These are phyloP conservation scores for Psettodes erumei DNA, from an alignment of 2,113 vertebrate genomes.

Conservation along the genomic window DNA sequence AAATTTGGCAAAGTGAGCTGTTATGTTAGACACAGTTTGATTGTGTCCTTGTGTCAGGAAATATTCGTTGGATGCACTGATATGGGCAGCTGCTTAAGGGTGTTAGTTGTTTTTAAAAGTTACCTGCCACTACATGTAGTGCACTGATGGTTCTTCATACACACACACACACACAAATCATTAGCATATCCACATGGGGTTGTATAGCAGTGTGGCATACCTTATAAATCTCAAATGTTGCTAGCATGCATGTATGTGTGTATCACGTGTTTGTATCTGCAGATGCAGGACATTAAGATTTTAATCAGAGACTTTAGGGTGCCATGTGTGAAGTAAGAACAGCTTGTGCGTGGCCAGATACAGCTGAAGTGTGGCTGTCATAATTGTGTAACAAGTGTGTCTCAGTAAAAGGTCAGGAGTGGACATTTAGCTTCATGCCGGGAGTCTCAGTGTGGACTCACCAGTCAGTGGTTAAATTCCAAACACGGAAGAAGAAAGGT, in stretches of 20 bases:
- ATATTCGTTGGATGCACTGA: conserved; percentile 43
- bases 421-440: conserved; percentile 36
- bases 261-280: conserved; percentile 7
- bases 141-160: conserved; percentile 23
- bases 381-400: conserved; percentile 44
- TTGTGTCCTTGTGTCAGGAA: conserved; percentile 23
- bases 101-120: conserved; percentile 49
- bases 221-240: conserved; percentile 15
- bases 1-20: conserved; percentile 6
- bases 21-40: conserved; percentile 8
- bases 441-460: conserved; percentile 28
- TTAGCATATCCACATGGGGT: conserved; percentile 15
- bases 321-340: background rate
- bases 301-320: conserved; percentile 16
- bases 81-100: conserved; percentile 50
- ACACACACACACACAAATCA: conserved; percentile 17
- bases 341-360: conserved; percentile 36
- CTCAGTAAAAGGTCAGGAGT: conserved; percentile 41
- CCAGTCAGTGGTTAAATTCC: conserved; percentile 47
- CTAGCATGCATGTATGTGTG: background rate
- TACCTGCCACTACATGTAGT: conserved; percentile 53
- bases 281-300: background rate
- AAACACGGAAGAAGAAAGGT: conserved; percentile 6
- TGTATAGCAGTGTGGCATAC: background rate
- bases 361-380: conserved; percentile 39